phyloP scores from a whole-genome alignment of 2,113 vertebrate genomes.

The Terrapene triunguis region DNA sequence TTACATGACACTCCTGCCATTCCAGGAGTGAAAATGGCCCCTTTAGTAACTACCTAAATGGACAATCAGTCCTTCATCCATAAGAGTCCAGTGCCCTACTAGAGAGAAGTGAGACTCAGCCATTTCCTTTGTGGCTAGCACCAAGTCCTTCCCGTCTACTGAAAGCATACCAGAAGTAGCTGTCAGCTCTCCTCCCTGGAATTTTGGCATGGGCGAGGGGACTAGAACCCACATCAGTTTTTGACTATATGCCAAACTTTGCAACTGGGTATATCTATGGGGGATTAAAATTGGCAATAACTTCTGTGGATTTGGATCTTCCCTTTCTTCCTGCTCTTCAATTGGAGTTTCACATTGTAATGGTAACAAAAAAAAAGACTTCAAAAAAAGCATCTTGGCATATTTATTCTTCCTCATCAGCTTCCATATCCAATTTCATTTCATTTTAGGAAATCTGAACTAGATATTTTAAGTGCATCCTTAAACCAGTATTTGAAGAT shows the following conservation, averaged over 20 bases:
- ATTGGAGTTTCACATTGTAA: neutral
- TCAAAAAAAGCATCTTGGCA: neutral
- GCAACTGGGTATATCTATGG: neutral
- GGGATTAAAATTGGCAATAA: neutral
- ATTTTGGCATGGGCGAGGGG: neutral
- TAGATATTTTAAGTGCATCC: neutral
- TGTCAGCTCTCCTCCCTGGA: neutral
- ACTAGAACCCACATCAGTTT: neutral
- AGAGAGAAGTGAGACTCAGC: neutral
- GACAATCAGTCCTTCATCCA: neutral
- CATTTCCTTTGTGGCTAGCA: neutral
- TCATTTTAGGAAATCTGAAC: neutral
- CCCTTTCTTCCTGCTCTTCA: neutral
- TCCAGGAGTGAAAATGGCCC: neutral
- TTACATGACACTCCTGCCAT: neutral
- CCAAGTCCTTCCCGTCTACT: neutral
- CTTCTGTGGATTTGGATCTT: neutral
- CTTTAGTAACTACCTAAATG: neutral
- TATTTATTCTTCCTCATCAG: accelerated
- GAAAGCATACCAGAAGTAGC: neutral
- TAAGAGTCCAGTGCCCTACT: neutral
- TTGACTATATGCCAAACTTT: neutral
- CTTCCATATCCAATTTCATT: neutral
- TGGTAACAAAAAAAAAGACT: neutral
- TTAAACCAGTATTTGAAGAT: conserved; percentile 22